Percentiles rank a stretch among this genome's conserved stretches.
Conservation (phyloP, 1,140 invertebrate species). For the Manduca sexta region DNA sequence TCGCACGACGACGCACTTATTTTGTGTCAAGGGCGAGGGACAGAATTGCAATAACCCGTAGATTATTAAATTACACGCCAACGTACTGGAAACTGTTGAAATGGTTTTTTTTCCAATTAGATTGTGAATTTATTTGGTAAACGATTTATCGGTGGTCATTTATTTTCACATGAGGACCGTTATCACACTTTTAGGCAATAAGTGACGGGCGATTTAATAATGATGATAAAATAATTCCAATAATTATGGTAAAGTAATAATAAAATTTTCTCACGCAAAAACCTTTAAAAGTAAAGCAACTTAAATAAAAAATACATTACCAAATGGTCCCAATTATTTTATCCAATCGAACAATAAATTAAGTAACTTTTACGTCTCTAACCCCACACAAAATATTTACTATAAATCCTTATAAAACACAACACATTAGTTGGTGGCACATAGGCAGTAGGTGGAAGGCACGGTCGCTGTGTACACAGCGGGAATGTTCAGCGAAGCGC, state of each 20-base stretch:
- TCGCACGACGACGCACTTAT: neutral
- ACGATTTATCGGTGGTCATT: slow-evolving; percentile 1
- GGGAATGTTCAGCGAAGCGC: slow-evolving; percentile 7
- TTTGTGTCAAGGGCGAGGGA: slow-evolving; percentile 33
- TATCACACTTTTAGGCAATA: neutral
- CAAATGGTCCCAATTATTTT: too few species aligned
- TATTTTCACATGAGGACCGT: neutral
- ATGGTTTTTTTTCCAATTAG: slow-evolving; percentile 25
- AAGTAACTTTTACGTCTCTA: too few species aligned
- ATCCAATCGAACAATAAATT: too few species aligned
- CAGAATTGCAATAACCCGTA: slow-evolving; percentile 53
- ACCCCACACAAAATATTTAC: too few species aligned
- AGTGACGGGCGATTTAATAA: neutral
- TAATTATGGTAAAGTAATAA: too few species aligned
- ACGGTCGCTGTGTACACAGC: slow-evolving; percentile 1
- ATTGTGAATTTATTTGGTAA: slow-evolving; percentile 4
- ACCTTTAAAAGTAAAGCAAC: too few species aligned
- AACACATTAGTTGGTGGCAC: too few species aligned
- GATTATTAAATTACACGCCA: slow-evolving; percentile 63
- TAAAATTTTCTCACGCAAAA: too few species aligned
- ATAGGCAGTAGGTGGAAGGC: neutral
- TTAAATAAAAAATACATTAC: too few species aligned
- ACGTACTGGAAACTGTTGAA: slow-evolving; percentile 24
- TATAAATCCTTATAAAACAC: too few species aligned
- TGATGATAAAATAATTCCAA: too few species aligned